Conservation (phyloP, 2,888 invertebrate species). For the Tenthredo mesomela region DNA sequence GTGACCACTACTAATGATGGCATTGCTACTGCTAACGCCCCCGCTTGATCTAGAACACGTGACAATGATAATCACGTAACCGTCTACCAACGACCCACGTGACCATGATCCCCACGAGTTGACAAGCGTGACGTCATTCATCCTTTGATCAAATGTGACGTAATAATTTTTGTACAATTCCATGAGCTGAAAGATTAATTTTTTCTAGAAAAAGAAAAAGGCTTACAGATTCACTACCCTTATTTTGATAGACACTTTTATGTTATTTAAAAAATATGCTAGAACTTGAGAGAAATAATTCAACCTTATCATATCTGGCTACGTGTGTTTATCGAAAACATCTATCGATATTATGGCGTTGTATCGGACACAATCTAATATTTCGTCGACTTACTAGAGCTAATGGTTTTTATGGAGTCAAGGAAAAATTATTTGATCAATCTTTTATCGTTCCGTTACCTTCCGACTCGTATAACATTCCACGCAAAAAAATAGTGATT, state of each 20-base stretch:
- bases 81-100: background rate
- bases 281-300: background rate
- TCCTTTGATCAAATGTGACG: background rate
- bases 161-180: background rate
- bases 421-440: background rate
- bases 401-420: background rate
- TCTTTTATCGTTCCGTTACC: background rate
- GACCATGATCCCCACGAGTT: background rate
- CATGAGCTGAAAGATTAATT: background rate
- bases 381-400: constrained; percentile 4
- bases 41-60: constrained; percentile 30
- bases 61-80: constrained; percentile 11
- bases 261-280: background rate
- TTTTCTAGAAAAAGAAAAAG: background rate
- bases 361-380: constrained; percentile 1
- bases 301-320: background rate
- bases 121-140: background rate
- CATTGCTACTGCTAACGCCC: background rate
- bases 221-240: background rate
- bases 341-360: background rate
- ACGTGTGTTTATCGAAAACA: background rate
- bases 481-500: background rate
- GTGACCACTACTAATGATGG: constrained; percentile 16
- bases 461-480: constrained; percentile 15
- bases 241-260: background rate